These are phyloP conservation scores for Aurelia aurita complex sp. Pacific DNA, from an alignment of 30 jellyfish, hydroid and myxozoan species.

Conservation along the genomic window DNA sequence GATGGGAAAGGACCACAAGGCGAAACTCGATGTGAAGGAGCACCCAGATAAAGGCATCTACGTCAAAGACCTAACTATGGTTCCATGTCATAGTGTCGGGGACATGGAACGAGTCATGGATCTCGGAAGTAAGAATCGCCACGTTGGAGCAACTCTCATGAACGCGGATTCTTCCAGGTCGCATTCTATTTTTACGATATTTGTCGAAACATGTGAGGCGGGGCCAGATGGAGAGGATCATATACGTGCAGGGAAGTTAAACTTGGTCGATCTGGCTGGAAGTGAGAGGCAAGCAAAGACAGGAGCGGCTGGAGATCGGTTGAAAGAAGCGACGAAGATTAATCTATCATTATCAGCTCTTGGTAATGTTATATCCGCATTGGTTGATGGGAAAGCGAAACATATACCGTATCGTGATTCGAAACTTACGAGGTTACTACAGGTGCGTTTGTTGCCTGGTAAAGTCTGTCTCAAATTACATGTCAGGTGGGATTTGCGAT, in stretches of 20 bases:
- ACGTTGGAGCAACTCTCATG: conserved; percentile 99
- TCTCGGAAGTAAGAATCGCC: conserved; percentile 84
- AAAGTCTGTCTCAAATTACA: too few relatives aligned
- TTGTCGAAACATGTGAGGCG: conserved; percentile 91
- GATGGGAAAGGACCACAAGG: conserved; percentile 82
- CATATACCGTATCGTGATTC: conserved; percentile 98
- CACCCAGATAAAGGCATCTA: conserved; percentile 95
- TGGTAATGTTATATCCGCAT: conserved; percentile 98
- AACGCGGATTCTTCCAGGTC: conserved; percentile 98
- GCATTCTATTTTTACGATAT: conserved; percentile 95
- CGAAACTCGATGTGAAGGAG: conserved; percentile 90
- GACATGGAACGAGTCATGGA: conserved; percentile 99
- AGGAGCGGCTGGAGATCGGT: conserved; percentile 96
- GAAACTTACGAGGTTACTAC: conserved; percentile 88
- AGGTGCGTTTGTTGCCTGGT: conserved; percentile 42
- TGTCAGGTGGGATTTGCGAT: too few relatives aligned
- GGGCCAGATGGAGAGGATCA: conserved; percentile 97
- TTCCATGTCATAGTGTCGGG: conserved; percentile 85
- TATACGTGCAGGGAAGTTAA: conserved; percentile 92
- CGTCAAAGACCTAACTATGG: conserved; percentile 86
- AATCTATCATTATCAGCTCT: conserved; percentile 93
- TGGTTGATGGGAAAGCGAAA: conserved; percentile 96
- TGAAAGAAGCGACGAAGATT: conserved; percentile 97
- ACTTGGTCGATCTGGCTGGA: conserved; percentile 98
- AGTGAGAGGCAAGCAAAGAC: conserved; percentile 98